Base-by-base conservation (phyloP, 1,140 invertebrate genomes). In the Mamestra configurata region DNA sequence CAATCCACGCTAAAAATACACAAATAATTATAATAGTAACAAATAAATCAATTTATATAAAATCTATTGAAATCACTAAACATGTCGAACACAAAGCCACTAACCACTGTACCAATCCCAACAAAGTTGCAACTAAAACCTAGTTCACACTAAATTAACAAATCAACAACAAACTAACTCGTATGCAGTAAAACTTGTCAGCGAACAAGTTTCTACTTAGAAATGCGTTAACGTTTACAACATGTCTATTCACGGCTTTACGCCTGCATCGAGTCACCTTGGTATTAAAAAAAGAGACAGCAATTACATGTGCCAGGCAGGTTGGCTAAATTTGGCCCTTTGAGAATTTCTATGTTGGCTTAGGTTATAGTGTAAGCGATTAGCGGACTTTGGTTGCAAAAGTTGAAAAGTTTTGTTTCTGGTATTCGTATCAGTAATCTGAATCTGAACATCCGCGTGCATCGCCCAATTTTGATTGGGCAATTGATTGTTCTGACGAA, bases 61-160 rank as follows among this genome's bases (percentile, higher is more conserved):
- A n/a, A n/a, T n/a, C n/a, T n/a, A 31, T 3, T 31, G 27, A 3
- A 31, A 31, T 31, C 27, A 31, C 27, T 31, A 31, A 31, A 1
- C 27, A 31, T 31, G 5, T 31, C 27, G 27, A 49, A 49, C 46
- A 49, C n/a, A 49, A 49, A 31, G 27, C 5, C 46, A n/a, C 46
- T 0, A 49, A n/a, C 15, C 15, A 49, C 46, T 49, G n/a, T n/a
- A n/a, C 46, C 4, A 15, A 49, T 49, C 5, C 1, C 20, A 53
- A 53, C 51, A 20, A 53, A 53, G 18, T 55, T 18, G 53, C 53
- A 55, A 8, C 22, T 55, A 24, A 22, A 55, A 55, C 53, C 53
- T 55, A 55, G 53, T 55, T 55, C 53, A 55, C 53, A 55, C 20
- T 24, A 55, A 55, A 55, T 55, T 55, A 55, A 55, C 53, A 55